Evolutionary conservation across 2,797 vertebrate species (phyloP), one percentile per base, ranked within the genome.

Genomic region (Falco biarmicus): DNA sequence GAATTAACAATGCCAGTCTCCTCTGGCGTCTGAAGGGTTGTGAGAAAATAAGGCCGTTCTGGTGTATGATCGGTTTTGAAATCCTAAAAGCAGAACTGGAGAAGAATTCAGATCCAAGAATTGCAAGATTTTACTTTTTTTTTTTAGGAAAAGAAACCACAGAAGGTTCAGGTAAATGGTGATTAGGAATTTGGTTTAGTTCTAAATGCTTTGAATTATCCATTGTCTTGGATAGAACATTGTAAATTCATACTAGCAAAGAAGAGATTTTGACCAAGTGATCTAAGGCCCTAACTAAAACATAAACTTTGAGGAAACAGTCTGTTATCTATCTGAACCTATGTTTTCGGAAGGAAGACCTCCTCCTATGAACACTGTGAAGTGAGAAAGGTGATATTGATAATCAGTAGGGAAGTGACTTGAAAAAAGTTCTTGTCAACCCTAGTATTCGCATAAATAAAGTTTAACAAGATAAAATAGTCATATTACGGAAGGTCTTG

Each of bases 381-480:
- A 93, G 88, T 93, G 86, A 88, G 96, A 96, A 97, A 95, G 95
- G 95, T 93, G 96, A 96, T 95, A 92, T n/a, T 96, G 97, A 96
- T 96, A 90, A 96, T 87, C 78, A 60, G 84, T 93, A 70, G 89
- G 87, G 90, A 97, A 97, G 93, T 8, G 60, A 87, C 95, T 75
- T 0, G 37, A 94, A 90, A 87, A 90, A 97, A 93, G 80, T 63
- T 90, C 96, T 94, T 95, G 96, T 97, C 96, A 97, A 60, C 77
- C 93, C 61, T 83, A 90, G 88, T 59, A 84, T 84, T 96, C 97
- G 93, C 97, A 98, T 98, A 98, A 98, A 98, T 98, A 97, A 98
- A 97, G 90, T 98, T 98, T 98, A 98, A 98, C 97, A 98, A 98
- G 98, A 98, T 98, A 98, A 98, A 97, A 97, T 97, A 97, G 98